Conservation (phyloP, 2,888 invertebrate species). For the Ectemnius cavifrons region DNA sequence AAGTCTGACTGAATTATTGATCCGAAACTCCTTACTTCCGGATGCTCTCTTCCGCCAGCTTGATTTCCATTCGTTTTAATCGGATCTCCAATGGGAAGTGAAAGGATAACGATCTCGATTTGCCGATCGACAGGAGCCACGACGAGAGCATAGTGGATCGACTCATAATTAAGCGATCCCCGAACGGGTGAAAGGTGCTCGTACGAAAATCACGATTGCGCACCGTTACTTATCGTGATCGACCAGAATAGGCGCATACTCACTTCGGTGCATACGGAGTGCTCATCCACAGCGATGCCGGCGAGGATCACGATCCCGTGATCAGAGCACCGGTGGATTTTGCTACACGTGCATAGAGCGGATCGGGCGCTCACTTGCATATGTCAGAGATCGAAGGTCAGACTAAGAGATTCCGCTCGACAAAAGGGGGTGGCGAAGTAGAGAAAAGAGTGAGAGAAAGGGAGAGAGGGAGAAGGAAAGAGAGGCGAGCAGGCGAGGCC, state of each 20-base stretch:
- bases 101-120: not conserved
- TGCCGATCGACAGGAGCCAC: no score
- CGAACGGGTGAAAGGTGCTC: not conserved
- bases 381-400: slow-evolving; percentile 66
- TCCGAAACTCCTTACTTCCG: no score
- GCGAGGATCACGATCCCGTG: slow-evolving; percentile 9
- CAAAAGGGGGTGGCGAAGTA: not conserved
- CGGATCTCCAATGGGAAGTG: not conserved
- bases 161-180: not conserved
- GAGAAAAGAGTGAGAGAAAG: slow-evolving; percentile 40
- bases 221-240: slow-evolving; percentile 26
- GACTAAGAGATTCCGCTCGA: slow-evolving; percentile 27
- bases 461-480: slow-evolving; percentile 25
- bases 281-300: not conserved
- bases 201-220: slow-evolving; percentile 13
- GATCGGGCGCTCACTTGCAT: slow-evolving; percentile 31
- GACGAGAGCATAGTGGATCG: no score
- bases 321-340: slow-evolving; percentile 24
- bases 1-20: no score
- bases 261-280: not conserved
- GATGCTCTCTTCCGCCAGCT: no score
- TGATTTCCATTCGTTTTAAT: no score
- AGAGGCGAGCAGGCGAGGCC: slow-evolving; percentile 36
- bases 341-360: slow-evolving; percentile 24
- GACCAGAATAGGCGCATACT: slow-evolving; percentile 9